Evolutionary conservation across 2,113 vertebrate genomes (phyloP).

Genomic region (Serinus canaria): DNA sequence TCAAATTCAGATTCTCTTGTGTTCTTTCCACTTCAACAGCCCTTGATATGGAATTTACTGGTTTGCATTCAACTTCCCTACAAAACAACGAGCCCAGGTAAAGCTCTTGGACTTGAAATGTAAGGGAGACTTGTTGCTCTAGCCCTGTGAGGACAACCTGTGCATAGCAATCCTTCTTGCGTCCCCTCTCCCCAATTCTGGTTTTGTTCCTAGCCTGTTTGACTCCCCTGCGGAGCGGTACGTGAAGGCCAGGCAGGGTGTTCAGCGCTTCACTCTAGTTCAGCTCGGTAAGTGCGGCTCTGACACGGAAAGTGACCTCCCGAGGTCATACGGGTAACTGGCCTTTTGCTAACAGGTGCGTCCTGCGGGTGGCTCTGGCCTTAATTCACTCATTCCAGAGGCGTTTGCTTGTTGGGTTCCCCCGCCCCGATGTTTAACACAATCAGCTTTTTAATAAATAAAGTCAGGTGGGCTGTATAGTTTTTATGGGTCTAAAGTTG

Average conservation of each 20-base stretch:
- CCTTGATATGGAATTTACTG: conserved; percentile 75
- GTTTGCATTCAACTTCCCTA: conserved; percentile 48
- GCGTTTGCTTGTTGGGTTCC: accelerated
- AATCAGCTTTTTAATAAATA: background rate
- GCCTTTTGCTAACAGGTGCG: background rate
- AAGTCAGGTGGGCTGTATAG: background rate
- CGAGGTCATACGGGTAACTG: accelerated
- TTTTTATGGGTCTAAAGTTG: background rate
- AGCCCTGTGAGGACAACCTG: background rate
- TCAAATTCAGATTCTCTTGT: background rate
- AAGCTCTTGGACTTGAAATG: background rate
- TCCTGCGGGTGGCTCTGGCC: background rate
- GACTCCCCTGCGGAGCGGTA: conserved; percentile 69
- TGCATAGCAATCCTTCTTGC: accelerated
- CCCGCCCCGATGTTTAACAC: background rate
- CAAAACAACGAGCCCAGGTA: conserved; percentile 65
- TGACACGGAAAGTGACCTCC: accelerated
- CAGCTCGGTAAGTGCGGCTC: conserved; percentile 73
- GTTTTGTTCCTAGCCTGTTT: conserved; percentile 60
- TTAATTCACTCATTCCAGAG: background rate
- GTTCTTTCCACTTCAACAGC: conserved; percentile 23
- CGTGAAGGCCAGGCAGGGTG: conserved; percentile 52
- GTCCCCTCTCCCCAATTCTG: background rate
- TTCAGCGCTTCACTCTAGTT: conserved; percentile 67
- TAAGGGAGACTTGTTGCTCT: background rate